Base-by-base conservation (phyloP, 2,888 invertebrate genomes). In the Dicyrtoma fusca region DNA sequence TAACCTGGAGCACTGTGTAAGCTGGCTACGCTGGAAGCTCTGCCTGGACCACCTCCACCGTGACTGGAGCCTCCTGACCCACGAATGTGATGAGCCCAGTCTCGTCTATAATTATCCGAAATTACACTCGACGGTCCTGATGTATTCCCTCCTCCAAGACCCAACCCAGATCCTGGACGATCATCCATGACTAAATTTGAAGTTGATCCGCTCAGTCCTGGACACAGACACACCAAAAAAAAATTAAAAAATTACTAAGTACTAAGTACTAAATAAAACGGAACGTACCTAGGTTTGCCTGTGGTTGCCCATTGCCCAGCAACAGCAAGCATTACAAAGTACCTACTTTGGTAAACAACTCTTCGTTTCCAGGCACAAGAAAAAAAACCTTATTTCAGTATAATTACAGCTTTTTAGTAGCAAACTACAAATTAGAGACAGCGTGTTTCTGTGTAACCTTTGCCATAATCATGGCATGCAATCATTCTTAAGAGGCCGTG, bases 51-150 rank as follows among this genome's bases (percentile, higher is more conserved):
- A 44, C 68, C 66, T 19, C 63, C 72, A 13, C 73, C 74, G 55
- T 69, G 49, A n/a, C 59, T 61, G 44, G 25, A 13, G 6, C 26
- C 64, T n/a, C 63, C 45, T n/a, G 63, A 26, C n/a, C 62, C 55
- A 14, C 63, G 49, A 17, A 75, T 71, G 72, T 80, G 76, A 80
- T 89, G 88, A 34, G 90, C 90, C 85, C 91, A 90, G 85, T 90
- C 89, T 83, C 87, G 87, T 81, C 91, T 86, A 84, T 91, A 90
- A 86, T 91, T 91, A 83, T 89, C 89, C 61, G 86, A 85, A 74
- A 77, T 77, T 69, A 78, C 74, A 63, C 72, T 70, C 55, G 79
- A 78, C 26, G 79, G 78, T 62, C 78, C 78, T 21, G 76, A 75
- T 42, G 42, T 65, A 34, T 75, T 62, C n/a, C 65, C 65, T 10